Conservation (phyloP, 2,797 vertebrate species). For the Rhadinocentrus ornatus region DNA sequence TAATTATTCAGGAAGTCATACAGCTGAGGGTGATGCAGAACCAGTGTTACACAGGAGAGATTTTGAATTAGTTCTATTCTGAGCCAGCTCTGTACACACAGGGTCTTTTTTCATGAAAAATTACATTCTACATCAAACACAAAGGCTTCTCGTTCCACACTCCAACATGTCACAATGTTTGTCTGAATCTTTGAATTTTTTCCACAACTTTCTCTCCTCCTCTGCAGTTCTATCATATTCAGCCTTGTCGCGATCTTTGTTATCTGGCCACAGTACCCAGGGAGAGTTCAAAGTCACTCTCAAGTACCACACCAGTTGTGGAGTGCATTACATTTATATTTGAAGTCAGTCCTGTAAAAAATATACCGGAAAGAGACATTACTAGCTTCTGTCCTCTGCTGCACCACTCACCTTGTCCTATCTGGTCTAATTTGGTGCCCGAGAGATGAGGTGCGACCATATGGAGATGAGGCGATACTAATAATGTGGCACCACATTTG, state of each 20-base stretch:
- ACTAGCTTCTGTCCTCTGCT: constrained; percentile 32
- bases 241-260: constrained; percentile 29
- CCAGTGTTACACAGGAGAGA: constrained; percentile 30
- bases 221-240: constrained; percentile 38
- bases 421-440: constrained; percentile 73
- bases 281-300: constrained; percentile 73
- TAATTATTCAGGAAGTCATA: constrained; percentile 47
- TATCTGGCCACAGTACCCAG: constrained; percentile 55
- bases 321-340: constrained; percentile 65
- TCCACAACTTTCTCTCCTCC: constrained; percentile 36
- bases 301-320: constrained; percentile 47
- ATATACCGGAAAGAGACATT: constrained; percentile 47
- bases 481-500: constrained; percentile 75
- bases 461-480: constrained; percentile 81
- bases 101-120: constrained; percentile 33
- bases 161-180: constrained; percentile 45
- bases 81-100: constrained; percentile 12
- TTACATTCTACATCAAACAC: constrained; percentile 58
- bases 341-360: constrained; percentile 70
- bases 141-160: constrained; percentile 41
- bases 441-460: constrained; percentile 59
- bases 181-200: constrained; percentile 50
- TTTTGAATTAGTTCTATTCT: constrained; percentile 31
- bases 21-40: constrained; percentile 33
- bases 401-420: constrained; percentile 56